Conservation (phyloP, 2,888 invertebrate species). For the Ochlodes sylvanus region DNA sequence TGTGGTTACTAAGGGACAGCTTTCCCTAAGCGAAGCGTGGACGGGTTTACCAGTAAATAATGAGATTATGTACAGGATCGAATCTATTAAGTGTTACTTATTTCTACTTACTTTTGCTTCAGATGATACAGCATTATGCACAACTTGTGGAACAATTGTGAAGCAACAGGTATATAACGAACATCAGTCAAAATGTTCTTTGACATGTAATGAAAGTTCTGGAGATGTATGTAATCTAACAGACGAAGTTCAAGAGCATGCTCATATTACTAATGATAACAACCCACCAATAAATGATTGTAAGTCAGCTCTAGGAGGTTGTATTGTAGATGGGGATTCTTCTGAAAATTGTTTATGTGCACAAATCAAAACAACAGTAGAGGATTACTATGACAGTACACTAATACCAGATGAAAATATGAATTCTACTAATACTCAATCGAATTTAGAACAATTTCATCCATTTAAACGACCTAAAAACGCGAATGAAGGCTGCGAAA, state of each 20-base stretch:
- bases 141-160: slow-evolving; percentile 43
- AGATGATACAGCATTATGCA: slow-evolving; percentile 43
- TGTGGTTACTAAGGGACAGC: no score
- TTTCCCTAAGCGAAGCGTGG: no score
- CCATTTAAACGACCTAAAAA: neutral
- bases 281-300: slow-evolving; percentile 50
- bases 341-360: slow-evolving; percentile 60
- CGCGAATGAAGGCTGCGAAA: slow-evolving; percentile 1
- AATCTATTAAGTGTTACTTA: neutral
- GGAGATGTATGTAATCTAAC: slow-evolving; percentile 25
- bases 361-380: slow-evolving; percentile 51
- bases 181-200: slow-evolving; percentile 43
- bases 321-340: slow-evolving; percentile 54
- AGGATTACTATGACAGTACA: slow-evolving; percentile 47
- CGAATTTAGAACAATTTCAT: neutral
- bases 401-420: slow-evolving; percentile 29
- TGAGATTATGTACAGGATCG: no score
- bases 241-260: slow-evolving; percentile 6
- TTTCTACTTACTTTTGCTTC: slow-evolving; percentile 31
- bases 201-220: slow-evolving; percentile 14
- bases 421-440: slow-evolving; percentile 17
- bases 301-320: slow-evolving; percentile 58
- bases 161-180: slow-evolving; percentile 32
- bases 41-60: no score
- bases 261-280: slow-evolving; percentile 37